phyloP scores from a whole-genome alignment of 2,888 invertebrate genomes.

The Hypsopygia costalis region DNA sequence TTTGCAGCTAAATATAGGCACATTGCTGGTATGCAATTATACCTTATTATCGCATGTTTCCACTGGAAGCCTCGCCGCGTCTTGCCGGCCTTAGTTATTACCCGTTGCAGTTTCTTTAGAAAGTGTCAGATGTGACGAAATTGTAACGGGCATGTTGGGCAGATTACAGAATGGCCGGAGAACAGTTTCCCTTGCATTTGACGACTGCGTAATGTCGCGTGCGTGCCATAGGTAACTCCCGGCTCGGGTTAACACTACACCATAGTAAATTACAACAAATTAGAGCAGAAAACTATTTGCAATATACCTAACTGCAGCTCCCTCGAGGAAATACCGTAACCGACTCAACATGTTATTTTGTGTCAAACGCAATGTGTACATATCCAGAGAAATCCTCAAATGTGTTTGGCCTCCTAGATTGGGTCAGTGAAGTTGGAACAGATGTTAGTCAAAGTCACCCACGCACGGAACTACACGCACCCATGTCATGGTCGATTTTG shows the following conservation, averaged over 20 bases:
- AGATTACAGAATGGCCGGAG: slow-evolving; percentile 57
- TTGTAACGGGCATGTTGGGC: slow-evolving; percentile 56
- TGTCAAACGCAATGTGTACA: background rate
- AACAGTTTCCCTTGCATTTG: slow-evolving; percentile 53
- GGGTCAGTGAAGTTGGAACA: slow-evolving; percentile 17
- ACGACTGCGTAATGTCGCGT: slow-evolving; percentile 61
- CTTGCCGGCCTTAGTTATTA: slow-evolving; percentile 56
- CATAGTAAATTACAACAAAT: slow-evolving; percentile 45
- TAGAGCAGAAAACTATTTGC: slow-evolving; percentile 44
- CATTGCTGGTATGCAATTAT: slow-evolving; percentile 73
- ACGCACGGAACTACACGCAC: slow-evolving; percentile 32
- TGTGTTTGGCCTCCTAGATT: slow-evolving; percentile 4
- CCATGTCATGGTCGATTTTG: slow-evolving; percentile 59
- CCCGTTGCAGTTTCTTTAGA: slow-evolving; percentile 72
- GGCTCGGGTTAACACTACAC: slow-evolving; percentile 32
- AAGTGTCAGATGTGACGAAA: slow-evolving; percentile 76
- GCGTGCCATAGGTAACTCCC: slow-evolving; percentile 60
- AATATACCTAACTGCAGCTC: slow-evolving; percentile 28
- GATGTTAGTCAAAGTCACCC: slow-evolving; percentile 31
- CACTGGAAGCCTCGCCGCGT: slow-evolving; percentile 65
- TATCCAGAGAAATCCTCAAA: background rate
- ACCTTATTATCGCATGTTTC: slow-evolving; percentile 78
- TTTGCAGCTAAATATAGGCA: slow-evolving; percentile 77
- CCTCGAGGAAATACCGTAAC: slow-evolving; percentile 5
- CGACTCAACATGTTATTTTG: background rate